Evolutionary conservation across 2,113 vertebrate species (phyloP).

Genomic region (Thryonomys swinderianus): DNA sequence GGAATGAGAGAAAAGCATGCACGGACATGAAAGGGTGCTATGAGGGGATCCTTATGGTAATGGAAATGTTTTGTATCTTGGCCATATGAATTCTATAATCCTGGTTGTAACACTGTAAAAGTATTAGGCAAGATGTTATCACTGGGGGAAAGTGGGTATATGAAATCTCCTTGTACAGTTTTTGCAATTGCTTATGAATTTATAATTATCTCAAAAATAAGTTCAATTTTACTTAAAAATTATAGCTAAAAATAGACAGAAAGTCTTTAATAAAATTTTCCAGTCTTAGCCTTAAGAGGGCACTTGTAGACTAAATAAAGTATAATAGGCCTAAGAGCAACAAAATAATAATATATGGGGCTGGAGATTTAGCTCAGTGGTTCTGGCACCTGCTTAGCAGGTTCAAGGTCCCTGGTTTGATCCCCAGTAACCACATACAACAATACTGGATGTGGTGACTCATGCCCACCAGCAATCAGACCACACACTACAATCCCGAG

Average conservation of each 20-base stretch:
- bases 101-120: background rate
- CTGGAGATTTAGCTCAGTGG: no score
- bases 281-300: background rate
- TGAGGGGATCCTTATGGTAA: background rate
- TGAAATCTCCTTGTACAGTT: background rate
- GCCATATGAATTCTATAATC: background rate
- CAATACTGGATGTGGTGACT: no score
- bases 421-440: no score
- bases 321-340: background rate
- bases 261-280: background rate
- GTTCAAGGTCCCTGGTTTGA: no score
- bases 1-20: background rate
- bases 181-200: background rate
- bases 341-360: background rate
- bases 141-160: background rate
- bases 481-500: no score
- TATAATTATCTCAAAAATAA: background rate
- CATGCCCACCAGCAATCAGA: no score
- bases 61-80: background rate
- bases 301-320: conserved; percentile 1
- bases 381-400: no score
- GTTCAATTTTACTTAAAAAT: conserved; percentile 1
- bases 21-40: background rate
- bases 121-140: background rate
- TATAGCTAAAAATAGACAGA: background rate